phyloP scores from a whole-genome alignment of 2,113 vertebrate genomes.

The Eulemur rufifrons region DNA sequence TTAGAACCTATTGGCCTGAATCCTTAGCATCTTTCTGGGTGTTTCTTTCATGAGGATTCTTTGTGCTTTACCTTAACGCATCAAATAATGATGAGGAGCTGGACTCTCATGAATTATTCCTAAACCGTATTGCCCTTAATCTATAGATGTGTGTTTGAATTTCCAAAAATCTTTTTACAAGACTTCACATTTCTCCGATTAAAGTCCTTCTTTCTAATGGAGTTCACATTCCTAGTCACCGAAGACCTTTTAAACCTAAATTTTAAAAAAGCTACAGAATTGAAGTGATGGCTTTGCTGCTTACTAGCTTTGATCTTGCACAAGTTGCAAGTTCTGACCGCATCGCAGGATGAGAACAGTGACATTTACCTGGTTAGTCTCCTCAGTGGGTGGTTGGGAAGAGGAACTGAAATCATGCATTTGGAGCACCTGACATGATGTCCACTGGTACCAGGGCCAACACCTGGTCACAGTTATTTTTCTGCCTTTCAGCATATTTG shows the following conservation, averaged over 20 bases:
- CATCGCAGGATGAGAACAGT: background rate
- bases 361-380: background rate
- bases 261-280: background rate
- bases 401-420: background rate
- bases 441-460: background rate
- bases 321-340: background rate
- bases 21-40: background rate
- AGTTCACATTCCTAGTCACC: background rate
- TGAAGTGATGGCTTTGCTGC: background rate
- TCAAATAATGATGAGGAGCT: conserved; percentile 50
- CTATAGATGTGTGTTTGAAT: conserved; percentile 3
- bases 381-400: background rate
- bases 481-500: background rate
- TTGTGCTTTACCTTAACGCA: conserved; percentile 28
- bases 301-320: background rate
- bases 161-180: background rate
- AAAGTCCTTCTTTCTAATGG: conserved; percentile 19
- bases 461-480: background rate
- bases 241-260: background rate
- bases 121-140: conserved; percentile 36
- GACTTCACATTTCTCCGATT: conserved; percentile 21
- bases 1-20: background rate
- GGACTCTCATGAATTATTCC: conserved; percentile 50
- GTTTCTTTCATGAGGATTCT: background rate
- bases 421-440: background rate